Conservation (phyloP, 1,140 invertebrate genomes). For the Psix sp. region DNA sequence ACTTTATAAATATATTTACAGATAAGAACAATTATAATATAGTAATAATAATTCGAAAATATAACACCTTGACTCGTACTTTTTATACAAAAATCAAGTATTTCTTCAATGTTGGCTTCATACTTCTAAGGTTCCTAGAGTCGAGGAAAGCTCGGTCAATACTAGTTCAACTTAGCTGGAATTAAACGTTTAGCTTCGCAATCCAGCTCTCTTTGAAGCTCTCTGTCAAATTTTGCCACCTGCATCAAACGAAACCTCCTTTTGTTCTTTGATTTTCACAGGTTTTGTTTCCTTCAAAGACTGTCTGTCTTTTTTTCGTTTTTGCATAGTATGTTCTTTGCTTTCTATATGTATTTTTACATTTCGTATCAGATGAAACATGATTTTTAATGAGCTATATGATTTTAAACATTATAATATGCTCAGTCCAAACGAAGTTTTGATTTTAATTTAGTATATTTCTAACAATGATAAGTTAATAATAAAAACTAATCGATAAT, state of each 20-base stretch:
- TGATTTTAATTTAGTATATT: too few relatives aligned
- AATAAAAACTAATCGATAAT: too few relatives aligned
- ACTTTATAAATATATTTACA: too few relatives aligned
- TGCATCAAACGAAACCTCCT: slow-evolving; percentile 41
- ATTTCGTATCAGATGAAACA: too few relatives aligned
- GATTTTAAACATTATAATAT: too few relatives aligned
- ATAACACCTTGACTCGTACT: slow-evolving; percentile 29
- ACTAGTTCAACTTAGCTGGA: slow-evolving; percentile 54
- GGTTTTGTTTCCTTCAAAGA: slow-evolving; percentile 1
- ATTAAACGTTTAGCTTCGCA: slow-evolving; percentile 50
- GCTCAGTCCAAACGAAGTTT: too few relatives aligned
- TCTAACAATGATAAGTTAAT: too few relatives aligned
- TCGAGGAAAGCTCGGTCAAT: slow-evolving; percentile 41
- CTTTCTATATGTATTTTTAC: too few relatives aligned
- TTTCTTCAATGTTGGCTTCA: slow-evolving; percentile 28
- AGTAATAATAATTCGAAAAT: slow-evolving; percentile 33
- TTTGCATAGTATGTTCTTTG: too few relatives aligned
- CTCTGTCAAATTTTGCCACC: slow-evolving; percentile 50
- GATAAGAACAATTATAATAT: too few relatives aligned
- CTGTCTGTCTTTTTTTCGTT: background rate
- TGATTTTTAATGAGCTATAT: too few relatives aligned
- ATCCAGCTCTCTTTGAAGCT: slow-evolving; percentile 41
- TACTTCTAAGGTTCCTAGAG: slow-evolving; percentile 24
- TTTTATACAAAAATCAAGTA: slow-evolving; percentile 39
- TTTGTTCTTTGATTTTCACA: slow-evolving; percentile 5